These are phyloP conservation scores for Drosophila murphyi DNA, from an alignment of 1,140 invertebrate genomes.

Conservation along the genomic window DNA sequence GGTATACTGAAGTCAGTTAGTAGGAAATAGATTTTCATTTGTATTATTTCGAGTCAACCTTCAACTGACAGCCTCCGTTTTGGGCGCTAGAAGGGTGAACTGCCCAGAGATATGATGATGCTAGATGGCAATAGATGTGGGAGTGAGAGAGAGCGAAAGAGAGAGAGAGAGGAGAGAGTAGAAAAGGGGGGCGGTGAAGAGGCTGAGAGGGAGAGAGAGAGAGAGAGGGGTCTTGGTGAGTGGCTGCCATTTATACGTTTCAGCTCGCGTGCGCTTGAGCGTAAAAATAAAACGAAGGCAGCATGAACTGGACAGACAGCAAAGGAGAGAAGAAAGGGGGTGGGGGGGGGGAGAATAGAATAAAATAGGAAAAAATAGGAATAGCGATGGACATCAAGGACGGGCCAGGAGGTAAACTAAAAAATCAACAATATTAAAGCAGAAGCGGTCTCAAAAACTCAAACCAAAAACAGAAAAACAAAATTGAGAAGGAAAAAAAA, in stretches of 20 bases:
- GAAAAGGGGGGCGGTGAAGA: background rate
- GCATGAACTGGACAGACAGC: slow-evolving; percentile 24
- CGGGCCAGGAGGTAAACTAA: slow-evolving; percentile 43
- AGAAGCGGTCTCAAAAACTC: slow-evolving; percentile 40
- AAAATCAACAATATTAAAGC: slow-evolving; percentile 80
- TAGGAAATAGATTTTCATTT: background rate
- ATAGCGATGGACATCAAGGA: slow-evolving; percentile 21
- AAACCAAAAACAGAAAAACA: slow-evolving; percentile 26
- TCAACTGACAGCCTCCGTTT: slow-evolving; percentile 65
- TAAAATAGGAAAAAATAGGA: slow-evolving; percentile 9
- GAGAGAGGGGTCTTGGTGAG: slow-evolving; percentile 18
- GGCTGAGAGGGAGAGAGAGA: too few relatives aligned
- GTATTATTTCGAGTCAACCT: slow-evolving; percentile 64
- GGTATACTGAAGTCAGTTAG: slow-evolving; percentile 9
- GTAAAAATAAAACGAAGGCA: slow-evolving; percentile 80
- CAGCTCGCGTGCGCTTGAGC: slow-evolving; percentile 80
- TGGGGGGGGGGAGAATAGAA: slow-evolving; percentile 6
- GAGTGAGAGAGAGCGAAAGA: slow-evolving; percentile 1
- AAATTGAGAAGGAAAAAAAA: slow-evolving; percentile 20
- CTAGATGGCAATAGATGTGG: slow-evolving; percentile 35
- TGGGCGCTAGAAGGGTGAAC: slow-evolving; percentile 76
- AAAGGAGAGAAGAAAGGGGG: background rate
- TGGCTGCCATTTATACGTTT: slow-evolving; percentile 78
- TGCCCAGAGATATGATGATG: slow-evolving; percentile 56
- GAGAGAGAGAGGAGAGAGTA: background rate